These are phyloP conservation scores for Ferrisia virgata DNA, from an alignment of 2,888 invertebrate species.

Conservation along the genomic window DNA sequence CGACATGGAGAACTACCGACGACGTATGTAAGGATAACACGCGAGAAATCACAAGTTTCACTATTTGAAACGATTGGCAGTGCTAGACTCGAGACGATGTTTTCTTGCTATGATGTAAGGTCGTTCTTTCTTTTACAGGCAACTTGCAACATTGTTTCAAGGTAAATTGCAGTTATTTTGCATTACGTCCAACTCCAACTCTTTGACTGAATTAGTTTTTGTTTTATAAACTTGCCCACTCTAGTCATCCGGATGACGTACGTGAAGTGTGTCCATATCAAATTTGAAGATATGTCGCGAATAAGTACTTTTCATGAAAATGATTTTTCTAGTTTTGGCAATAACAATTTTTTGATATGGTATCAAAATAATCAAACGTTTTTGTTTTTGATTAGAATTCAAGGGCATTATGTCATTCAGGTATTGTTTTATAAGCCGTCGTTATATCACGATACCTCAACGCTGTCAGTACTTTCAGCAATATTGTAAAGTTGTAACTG, in stretches of 20 bases:
- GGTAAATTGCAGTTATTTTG: not conserved
- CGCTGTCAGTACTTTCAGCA: not conserved
- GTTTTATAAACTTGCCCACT: not conserved
- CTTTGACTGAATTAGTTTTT: not conserved
- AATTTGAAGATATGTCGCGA: not conserved
- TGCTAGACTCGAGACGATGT: not conserved
- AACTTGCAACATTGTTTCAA: constrained; percentile 11
- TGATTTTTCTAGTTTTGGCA: not conserved
- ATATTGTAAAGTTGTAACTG: not conserved
- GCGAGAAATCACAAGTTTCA: not conserved
- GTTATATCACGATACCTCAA: not conserved
- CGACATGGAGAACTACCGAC: not conserved
- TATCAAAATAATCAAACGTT: not conserved
- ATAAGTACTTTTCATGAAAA: not conserved
- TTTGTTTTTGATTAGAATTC: not conserved
- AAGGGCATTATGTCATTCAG: not conserved
- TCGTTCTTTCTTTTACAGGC: not conserved
- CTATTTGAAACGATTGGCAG: not conserved
- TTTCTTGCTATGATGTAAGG: not conserved
- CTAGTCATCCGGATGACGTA: not conserved
- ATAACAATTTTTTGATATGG: not conserved
- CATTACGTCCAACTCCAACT: not conserved
- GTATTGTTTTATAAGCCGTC: not conserved
- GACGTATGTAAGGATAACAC: not conserved
- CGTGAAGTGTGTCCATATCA: not conserved